phyloP scores from a whole-genome alignment of 1,140 invertebrate genomes.

The Conus betulinus region DNA sequence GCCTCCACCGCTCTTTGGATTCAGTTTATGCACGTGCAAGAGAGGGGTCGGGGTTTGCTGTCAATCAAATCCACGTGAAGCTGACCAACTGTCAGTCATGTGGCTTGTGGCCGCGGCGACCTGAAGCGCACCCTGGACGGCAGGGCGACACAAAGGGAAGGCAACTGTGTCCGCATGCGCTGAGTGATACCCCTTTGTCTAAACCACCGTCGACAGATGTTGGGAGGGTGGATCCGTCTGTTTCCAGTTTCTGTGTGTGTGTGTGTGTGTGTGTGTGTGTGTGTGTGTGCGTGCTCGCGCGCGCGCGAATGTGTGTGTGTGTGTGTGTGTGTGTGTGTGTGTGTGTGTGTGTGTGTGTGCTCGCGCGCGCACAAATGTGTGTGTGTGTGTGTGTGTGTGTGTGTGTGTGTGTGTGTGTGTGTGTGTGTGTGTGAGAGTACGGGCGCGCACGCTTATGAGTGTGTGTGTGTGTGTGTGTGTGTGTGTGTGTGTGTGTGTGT shows the following conservation, averaged over 20 bases:
- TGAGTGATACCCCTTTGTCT: neutral
- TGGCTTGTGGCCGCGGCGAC: neutral
- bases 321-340: neutral
- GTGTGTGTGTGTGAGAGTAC: neutral
- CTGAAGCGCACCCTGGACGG: too few species aligned
- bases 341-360: neutral
- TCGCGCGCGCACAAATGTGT: neutral
- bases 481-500: slow-evolving; percentile 10
- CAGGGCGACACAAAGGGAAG: neutral
- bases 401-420: slow-evolving; percentile 2
- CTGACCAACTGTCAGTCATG: neutral
- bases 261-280: neutral
- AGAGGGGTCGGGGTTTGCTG: neutral
- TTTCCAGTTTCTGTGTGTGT: neutral
- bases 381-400: neutral
- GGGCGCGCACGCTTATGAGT: neutral
- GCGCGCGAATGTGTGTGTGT: neutral
- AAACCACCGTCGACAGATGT: neutral
- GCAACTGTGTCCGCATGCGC: neutral
- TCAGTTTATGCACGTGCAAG: neutral
- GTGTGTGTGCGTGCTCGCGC: neutral
- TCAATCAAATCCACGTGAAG: neutral
- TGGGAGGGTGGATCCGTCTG: neutral
- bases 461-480: slow-evolving; percentile 6
- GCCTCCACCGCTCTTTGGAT: too few species aligned